These are phyloP conservation scores for Stichopus horrens DNA, from an alignment of 53 echinoderm and acorn worm genomes.

Conservation along the genomic window DNA sequence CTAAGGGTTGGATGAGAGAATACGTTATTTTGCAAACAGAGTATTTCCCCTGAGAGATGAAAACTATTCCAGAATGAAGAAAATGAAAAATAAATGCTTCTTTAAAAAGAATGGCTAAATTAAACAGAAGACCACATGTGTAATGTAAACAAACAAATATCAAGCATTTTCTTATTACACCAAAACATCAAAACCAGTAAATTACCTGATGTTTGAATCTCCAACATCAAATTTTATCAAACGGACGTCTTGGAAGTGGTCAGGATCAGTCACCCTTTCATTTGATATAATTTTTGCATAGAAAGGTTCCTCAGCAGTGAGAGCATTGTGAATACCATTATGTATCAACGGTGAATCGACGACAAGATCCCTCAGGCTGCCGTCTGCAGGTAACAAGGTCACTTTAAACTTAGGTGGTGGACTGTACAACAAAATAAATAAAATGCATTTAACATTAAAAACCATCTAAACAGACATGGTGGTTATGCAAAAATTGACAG, in stretches of 20 bases:
- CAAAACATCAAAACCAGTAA: too few relatives aligned
- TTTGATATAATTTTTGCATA: conserved; percentile 85
- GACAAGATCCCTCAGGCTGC: background rate
- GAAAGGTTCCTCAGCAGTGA: conserved; percentile 55
- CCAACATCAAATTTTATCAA: conserved; percentile 75
- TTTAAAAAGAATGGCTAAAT: too few relatives aligned
- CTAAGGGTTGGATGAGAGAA: too few relatives aligned
- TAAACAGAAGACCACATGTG: too few relatives aligned
- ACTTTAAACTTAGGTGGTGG: conserved; percentile 78
- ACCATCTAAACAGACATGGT: conserved; percentile 72
- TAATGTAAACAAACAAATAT: too few relatives aligned
- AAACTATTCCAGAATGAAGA: too few relatives aligned
- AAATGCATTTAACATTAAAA: background rate
- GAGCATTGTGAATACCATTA: background rate
- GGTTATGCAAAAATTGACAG: conserved; percentile 54
- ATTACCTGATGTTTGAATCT: conserved; percentile 74
- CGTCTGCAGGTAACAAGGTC: background rate
- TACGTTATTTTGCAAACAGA: too few relatives aligned
- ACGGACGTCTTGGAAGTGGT: conserved; percentile 95
- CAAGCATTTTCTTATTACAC: too few relatives aligned
- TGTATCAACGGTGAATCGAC: background rate
- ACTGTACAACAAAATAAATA: conserved; percentile 42
- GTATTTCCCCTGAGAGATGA: too few relatives aligned
- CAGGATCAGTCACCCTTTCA: conserved; percentile 74
- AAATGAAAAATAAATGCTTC: too few relatives aligned